Evolutionary conservation across 2,113 vertebrate species (phyloP).

Genomic region (Chauna torquata): DNA sequence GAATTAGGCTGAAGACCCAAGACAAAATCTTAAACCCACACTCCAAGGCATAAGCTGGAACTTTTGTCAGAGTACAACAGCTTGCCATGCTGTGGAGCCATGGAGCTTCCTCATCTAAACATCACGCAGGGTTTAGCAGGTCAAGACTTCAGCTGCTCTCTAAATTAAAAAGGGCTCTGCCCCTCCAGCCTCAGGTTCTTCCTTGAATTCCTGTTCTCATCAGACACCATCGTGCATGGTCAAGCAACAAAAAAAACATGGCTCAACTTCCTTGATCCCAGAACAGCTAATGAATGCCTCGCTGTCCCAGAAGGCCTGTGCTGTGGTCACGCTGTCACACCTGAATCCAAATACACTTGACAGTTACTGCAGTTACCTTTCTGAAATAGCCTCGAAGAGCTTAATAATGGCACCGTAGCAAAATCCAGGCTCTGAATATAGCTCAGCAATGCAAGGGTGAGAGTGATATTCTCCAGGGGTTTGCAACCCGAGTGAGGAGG

Average conservation of each 20-base stretch:
- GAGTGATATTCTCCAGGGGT: not conserved
- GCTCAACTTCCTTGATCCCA: not conserved
- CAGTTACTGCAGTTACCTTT: not conserved
- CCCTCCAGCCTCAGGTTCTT: not conserved
- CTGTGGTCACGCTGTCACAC: not conserved
- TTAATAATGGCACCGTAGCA: slow-evolving; percentile 1
- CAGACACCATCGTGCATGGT: not conserved
- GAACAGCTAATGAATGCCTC: not conserved
- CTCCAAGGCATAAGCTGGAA: not conserved
- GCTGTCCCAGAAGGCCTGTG: not conserved
- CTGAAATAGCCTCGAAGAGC: not conserved
- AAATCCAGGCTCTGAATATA: not conserved
- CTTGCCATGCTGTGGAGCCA: not conserved
- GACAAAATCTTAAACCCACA: not conserved
- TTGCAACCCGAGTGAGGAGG: not conserved
- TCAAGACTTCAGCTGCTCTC: not conserved
- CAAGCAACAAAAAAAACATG: not conserved
- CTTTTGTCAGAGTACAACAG: not conserved
- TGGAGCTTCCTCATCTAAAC: not conserved
- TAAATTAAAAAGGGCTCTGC: not conserved
- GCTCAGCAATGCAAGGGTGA: not conserved
- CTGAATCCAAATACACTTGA: not conserved
- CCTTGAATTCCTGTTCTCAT: not conserved
- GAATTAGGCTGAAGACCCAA: not conserved
- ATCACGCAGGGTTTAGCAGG: not conserved